Base-by-base conservation (phyloP, 2,888 invertebrate genomes). In the Monopis laevigella region DNA sequence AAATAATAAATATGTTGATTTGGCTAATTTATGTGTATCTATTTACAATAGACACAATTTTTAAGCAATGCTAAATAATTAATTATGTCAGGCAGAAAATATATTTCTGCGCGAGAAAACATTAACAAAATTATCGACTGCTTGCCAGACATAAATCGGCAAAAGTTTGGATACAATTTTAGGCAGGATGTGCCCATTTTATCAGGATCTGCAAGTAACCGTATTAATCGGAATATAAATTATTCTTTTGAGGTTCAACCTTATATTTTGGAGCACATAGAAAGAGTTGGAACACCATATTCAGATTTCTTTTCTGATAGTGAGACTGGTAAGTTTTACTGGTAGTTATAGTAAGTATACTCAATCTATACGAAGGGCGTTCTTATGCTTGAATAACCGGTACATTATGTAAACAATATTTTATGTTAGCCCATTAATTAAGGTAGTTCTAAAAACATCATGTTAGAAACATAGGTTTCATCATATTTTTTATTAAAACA, bases 71-170 rank as follows among this genome's bases (percentile, higher is more conserved):
- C 12, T 14, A 29, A 29, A 4, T 3, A 46, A 44, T 58, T 65
- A 58, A 74, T 62, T 64, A 80, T 80, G 78, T 80, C 78, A 49
- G 78, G 74, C 39, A 61, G 74, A 51, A 75, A 80, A 54, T 75
- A 70, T 55, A 53, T 70, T 43, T 73, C 75, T 19, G 67, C 70
- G 27, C 60, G 72, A 42, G 78, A 80, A 47, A 75, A 72, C 54
- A 55, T 61, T 42, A 62, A 54, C 50, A 75, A 72, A 65, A 49
- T 66, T 45, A 59, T 66, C 49, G 73, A 78, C 58, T 72, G 62
- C 54, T 62, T 80, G 52, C 78, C 78, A 8, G 64, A 63, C 52
- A 75, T 77, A 48, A 71, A 67, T 43, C 58, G 62, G 18, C 71
- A 72, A 50, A 72, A 70, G 50, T 62, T 63, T 49, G 58, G 53